Evolutionary conservation across 2,113 vertebrate species (phyloP), one percentile per base, ranked within the genome.

Genomic region (Acanthochromis polyacanthus): DNA sequence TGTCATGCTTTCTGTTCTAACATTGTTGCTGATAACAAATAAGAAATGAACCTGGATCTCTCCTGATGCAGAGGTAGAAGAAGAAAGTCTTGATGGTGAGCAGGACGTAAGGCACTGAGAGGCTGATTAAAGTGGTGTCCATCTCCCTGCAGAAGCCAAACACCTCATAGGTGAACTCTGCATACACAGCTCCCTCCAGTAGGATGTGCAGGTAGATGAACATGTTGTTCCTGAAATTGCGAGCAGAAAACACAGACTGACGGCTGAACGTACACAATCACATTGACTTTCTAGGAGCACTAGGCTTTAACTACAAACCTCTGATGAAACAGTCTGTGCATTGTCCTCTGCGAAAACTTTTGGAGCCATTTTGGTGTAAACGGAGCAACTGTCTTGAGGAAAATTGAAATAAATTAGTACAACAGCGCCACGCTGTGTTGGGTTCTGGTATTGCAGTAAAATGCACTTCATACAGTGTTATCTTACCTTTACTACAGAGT

Each of bases 131-230:
- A 50, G 86, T 89, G 45, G 96, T 95, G 56, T 96, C 96, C 95
- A 99, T 95, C 74, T 98, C 96, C 68, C 85, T 92, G 87, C 97
- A 97, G 90, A 95, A 97, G 62, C 89, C 93, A 53, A 97, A 92
- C 71, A 99, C 93, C 53, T 99, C 98, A 78, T 95, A 97, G 9
- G 94, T 95, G 82, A 96, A 99, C 17, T 99, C 98, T 11, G 89
- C 92, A 36, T 95, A 98, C 60, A 98, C 96, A 0, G 91, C 89
- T 0, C 72, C 94, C 87, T 99, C 96, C 84, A 99, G 77, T 65
- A 95, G 53, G 40, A 97, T 0, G 20, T 99, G 96, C 80, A 99
- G 77, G n/a, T 86, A 87, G 64, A 97, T 71, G 85, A 99, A 99
- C 74, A 92, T 20, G 22, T 88, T 75, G 93, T 91, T 98, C 83